Conservation (phyloP, 2,797 vertebrate genomes). For the Xiphorhynchus erythropygius region DNA sequence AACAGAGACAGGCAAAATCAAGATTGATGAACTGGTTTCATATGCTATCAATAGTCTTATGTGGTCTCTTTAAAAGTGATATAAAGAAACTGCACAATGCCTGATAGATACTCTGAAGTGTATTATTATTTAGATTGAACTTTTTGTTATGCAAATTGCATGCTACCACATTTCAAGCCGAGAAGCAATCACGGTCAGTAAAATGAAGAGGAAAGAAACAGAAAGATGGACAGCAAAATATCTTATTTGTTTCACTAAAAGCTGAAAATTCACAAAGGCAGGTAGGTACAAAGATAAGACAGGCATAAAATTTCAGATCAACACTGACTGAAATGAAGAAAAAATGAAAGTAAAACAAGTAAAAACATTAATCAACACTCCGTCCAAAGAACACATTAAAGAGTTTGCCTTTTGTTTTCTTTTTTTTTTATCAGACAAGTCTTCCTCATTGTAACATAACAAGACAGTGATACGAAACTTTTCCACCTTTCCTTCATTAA, state of each 20-base stretch:
- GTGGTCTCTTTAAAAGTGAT: background rate
- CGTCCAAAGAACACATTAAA: background rate
- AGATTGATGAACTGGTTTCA: background rate
- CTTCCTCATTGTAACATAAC: background rate
- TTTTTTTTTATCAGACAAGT: background rate
- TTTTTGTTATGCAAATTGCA: slow-evolving; percentile 11
- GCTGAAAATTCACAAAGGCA: background rate
- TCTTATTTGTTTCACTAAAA: background rate
- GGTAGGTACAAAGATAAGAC: background rate
- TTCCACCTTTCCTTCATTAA: background rate
- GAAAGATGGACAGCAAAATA: background rate
- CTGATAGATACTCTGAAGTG: background rate
- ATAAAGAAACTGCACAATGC: background rate
- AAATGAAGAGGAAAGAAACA: slow-evolving; percentile 12
- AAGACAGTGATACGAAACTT: background rate
- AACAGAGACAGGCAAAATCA: background rate
- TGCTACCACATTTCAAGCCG: background rate
- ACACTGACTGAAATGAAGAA: background rate
- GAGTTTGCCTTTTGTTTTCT: background rate
- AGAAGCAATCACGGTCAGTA: background rate
- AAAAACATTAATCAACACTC: background rate
- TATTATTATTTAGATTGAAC: background rate
- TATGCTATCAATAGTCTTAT: background rate
- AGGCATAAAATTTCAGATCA: background rate
- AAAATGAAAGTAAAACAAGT: background rate